Percentiles rank a stretch among this genome's conserved stretches.
Conservation (phyloP, 2,113 vertebrate species). For the Passer domesticus region DNA sequence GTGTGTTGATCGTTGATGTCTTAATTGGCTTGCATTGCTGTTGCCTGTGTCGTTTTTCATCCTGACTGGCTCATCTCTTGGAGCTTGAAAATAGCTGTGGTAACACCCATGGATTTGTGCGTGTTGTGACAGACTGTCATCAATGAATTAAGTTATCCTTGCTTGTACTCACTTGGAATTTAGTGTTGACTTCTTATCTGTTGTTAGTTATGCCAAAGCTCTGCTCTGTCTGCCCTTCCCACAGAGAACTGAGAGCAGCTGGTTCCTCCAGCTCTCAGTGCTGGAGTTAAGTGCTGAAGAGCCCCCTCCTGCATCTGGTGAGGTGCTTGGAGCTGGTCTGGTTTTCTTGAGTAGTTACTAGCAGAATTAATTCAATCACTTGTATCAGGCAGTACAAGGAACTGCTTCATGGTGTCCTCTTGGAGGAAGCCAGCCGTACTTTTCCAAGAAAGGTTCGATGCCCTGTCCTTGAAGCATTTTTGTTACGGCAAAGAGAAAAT, state of each 20-base stretch:
- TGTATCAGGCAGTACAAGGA: neutral
- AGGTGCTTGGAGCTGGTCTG: neutral
- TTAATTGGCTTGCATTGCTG: neutral
- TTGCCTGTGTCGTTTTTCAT: neutral
- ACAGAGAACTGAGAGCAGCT: neutral
- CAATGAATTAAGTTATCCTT: neutral
- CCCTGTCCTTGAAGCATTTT: slow-evolving; percentile 16
- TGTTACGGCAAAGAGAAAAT: neutral
- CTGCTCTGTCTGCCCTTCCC: neutral
- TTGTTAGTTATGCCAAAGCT: neutral
- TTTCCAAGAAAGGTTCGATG: neutral
- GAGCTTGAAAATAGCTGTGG: slow-evolving; percentile 2
- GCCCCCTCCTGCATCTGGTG: neutral
- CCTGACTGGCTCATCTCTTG: neutral
- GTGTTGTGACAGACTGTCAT: neutral
- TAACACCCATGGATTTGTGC: neutral
- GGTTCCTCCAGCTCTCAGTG: neutral
- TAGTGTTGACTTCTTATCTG: neutral
- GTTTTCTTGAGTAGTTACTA: neutral
- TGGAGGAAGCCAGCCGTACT: neutral
- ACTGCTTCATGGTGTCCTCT: neutral
- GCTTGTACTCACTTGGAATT: neutral
- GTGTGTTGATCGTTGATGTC: neutral
- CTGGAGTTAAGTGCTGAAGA: neutral
- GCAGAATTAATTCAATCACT: neutral